These are phyloP conservation scores for Megathymus violae DNA, from an alignment of 1,140 invertebrate species.

Conservation along the genomic window DNA sequence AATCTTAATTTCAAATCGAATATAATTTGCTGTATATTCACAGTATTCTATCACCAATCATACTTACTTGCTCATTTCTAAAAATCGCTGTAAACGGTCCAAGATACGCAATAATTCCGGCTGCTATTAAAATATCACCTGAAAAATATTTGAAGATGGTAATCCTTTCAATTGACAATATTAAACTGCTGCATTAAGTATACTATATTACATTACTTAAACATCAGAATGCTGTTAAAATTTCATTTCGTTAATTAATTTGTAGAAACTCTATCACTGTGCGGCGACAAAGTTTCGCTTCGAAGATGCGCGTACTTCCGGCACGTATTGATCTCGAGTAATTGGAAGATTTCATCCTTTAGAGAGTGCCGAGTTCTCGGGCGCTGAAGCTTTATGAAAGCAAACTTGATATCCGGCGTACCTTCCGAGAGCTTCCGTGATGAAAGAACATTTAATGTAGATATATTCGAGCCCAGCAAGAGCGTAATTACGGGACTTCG, in stretches of 20 bases:
- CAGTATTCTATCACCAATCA: too few relatives aligned
- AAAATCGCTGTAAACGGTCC: conserved; percentile 94
- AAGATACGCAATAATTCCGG: conserved; percentile 95
- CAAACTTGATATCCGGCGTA: conserved; percentile 31
- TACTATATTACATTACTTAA: too few relatives aligned
- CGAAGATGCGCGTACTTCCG: conserved; percentile 31
- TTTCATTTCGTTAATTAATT: conserved; percentile 33
- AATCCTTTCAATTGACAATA: too few relatives aligned
- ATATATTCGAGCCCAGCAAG: conserved; percentile 11
- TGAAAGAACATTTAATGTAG: conserved; percentile 34
- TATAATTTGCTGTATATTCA: too few relatives aligned
- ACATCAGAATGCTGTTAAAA: too few relatives aligned
- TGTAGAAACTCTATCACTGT: conserved; percentile 25
- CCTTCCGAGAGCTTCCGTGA: conserved; percentile 25
- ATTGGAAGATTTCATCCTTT: conserved; percentile 33
- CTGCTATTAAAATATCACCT: conserved; percentile 94
- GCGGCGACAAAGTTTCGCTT: conserved; percentile 21
- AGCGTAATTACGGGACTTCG: conserved; percentile 21
- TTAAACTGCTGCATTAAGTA: too few relatives aligned
- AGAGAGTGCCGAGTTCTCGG: conserved; percentile 25
- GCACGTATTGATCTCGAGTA: conserved; percentile 27
- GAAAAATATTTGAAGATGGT: conserved; percentile 64
- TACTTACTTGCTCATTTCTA: conserved; percentile 85
- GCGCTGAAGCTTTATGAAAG: conserved; percentile 26
- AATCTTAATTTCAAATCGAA: too few relatives aligned